Evolutionary conservation across 1,140 invertebrate species (phyloP).

Genomic region (Octopus sinensis): DNA sequence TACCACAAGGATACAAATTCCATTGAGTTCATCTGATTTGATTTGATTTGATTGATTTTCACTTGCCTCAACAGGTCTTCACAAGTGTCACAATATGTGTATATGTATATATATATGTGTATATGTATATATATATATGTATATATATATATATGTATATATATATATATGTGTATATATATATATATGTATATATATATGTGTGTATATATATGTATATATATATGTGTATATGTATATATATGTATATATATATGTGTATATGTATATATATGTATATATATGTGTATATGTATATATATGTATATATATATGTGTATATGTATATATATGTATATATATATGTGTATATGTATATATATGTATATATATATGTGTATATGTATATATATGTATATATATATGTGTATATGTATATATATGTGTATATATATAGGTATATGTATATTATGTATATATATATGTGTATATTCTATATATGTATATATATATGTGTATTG

Average conservation of each 20-base stretch:
- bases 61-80: too few species aligned
- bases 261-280: background rate
- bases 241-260: slow-evolving; percentile 1
- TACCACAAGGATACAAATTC: too few species aligned
- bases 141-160: slow-evolving; percentile 2
- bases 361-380: background rate
- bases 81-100: background rate
- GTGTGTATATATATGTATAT: background rate
- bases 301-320: background rate
- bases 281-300: background rate
- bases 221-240: slow-evolving; percentile 5
- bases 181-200: slow-evolving; percentile 2
- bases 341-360: background rate
- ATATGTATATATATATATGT: background rate
- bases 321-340: background rate
- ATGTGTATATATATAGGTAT: too few species aligned
- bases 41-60: too few species aligned
- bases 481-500: too few species aligned
- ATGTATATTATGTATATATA: too few species aligned
- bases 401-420: background rate
- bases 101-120: background rate
- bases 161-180: background rate
- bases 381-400: background rate
- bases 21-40: too few species aligned
- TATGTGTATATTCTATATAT: too few species aligned